Percentiles rank a stretch among this genome's conserved stretches.
phyloP scores from a whole-genome alignment of 2,113 vertebrate species.

The Phocoena sinus region DNA sequence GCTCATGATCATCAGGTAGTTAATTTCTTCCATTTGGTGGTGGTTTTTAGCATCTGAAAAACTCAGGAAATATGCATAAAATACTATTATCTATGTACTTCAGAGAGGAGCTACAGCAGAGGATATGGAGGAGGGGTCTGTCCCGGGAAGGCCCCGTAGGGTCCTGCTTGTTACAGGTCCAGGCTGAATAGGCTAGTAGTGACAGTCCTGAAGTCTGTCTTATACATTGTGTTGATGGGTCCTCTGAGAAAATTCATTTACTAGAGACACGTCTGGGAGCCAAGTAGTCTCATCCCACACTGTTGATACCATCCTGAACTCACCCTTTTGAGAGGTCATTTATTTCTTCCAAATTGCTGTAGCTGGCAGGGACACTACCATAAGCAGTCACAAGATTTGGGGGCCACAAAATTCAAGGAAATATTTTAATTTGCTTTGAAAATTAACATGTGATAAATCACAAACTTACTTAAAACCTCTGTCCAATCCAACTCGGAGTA shows the following conservation, averaged over 20 bases:
- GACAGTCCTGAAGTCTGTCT: neutral
- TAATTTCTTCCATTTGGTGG: neutral
- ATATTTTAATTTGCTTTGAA: slow-evolving; percentile 70
- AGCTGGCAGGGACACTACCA: slow-evolving; percentile 50
- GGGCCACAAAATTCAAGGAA: slow-evolving; percentile 49
- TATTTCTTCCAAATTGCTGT: slow-evolving; percentile 54
- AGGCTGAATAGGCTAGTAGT: neutral
- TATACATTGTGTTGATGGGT: slow-evolving; percentile 31
- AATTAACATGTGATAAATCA: slow-evolving; percentile 73
- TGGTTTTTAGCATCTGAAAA: neutral
- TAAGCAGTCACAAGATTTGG: slow-evolving; percentile 54
- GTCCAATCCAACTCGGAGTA: slow-evolving; percentile 44
- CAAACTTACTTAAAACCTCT: slow-evolving; percentile 60
- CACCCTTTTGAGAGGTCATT: slow-evolving; percentile 39
- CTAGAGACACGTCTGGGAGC: slow-evolving; percentile 3
- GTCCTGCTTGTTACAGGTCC: neutral
- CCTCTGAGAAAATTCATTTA: slow-evolving; percentile 59
- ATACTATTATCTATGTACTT: neutral
- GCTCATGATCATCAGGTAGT: neutral
- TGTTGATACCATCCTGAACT: slow-evolving; percentile 53
- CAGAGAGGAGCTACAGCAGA: neutral
- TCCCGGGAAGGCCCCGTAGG: neutral
- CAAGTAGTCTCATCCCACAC: slow-evolving; percentile 53
- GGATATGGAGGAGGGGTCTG: neutral
- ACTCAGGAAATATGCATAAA: neutral